phyloP scores from a whole-genome alignment of 2,888 invertebrate genomes.

The Rhyacophila evoluta region DNA sequence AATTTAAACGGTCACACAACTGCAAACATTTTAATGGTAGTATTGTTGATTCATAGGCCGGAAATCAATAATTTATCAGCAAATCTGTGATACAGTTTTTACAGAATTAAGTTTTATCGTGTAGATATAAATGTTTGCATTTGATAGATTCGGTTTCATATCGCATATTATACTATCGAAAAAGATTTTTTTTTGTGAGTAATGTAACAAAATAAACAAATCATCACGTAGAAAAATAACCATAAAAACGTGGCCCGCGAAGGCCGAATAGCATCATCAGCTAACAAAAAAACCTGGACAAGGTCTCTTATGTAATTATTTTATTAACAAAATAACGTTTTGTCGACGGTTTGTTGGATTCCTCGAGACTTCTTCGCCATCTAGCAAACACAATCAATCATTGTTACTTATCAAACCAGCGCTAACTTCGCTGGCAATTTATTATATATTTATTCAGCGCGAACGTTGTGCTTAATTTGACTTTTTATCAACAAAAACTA shows the following conservation, averaged over 20 bases:
- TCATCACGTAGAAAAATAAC: conserved; percentile 27
- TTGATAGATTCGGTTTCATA: no score
- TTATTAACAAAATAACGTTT: conserved; percentile 26
- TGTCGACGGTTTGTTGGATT: background rate
- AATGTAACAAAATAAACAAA: background rate
- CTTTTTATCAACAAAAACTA: no score
- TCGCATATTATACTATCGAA: no score
- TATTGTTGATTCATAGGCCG: no score
- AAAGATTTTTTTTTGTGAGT: no score
- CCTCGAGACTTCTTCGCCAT: background rate
- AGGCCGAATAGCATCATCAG: conserved; percentile 38
- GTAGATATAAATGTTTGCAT: no score
- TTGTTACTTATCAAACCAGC: background rate
- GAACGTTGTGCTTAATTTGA: no score
- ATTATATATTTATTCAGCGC: background rate
- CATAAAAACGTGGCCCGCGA: conserved; percentile 44
- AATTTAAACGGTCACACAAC: no score
- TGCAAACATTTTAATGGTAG: no score
- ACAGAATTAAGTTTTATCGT: no score
- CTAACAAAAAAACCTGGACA: conserved; percentile 37
- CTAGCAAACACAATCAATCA: background rate
- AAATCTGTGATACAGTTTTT: no score
- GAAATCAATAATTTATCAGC: no score
- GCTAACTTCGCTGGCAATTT: background rate
- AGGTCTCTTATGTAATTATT: conserved; percentile 45